A percentile compares a stretch with the other conserved stretches of the same genome.
Conservation (phyloP, 2,113 vertebrate genomes). For the Atrichornis clamosus region DNA sequence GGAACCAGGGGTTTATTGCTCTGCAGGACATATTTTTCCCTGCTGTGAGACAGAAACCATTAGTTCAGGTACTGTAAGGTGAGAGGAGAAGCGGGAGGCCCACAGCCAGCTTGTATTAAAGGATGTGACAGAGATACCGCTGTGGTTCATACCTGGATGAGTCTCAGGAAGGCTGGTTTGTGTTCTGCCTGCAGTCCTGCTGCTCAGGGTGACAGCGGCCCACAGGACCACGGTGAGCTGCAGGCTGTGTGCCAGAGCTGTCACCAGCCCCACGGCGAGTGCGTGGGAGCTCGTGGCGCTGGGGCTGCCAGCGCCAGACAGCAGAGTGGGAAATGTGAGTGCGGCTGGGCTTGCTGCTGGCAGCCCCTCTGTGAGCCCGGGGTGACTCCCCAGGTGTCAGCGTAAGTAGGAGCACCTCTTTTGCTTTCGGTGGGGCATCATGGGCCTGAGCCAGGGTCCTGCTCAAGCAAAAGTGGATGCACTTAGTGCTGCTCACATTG, state of each 20-base stretch:
- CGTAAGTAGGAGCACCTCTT: accelerated
- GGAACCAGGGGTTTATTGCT: background rate
- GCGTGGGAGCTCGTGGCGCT: accelerated
- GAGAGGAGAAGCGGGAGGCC: background rate
- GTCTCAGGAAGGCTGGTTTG: background rate
- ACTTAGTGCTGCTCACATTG: background rate
- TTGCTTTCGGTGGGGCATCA: background rate
- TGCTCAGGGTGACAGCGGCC: background rate
- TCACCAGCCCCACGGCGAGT: accelerated
- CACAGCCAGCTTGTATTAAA: background rate
- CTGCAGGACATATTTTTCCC: background rate
- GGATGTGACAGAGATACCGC: background rate
- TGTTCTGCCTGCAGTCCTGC: background rate
- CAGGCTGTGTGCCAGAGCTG: accelerated
- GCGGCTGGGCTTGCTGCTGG: background rate
- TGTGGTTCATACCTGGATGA: background rate
- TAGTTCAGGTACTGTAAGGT: background rate
- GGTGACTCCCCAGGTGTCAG: background rate
- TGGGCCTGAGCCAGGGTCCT: background rate
- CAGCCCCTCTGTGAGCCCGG: background rate
- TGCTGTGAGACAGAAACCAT: background rate
- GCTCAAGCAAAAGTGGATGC: background rate
- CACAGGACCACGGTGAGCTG: accelerated
- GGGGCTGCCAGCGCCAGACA: background rate
- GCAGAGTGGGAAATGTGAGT: background rate